phyloP scores from a whole-genome alignment of 2,113 vertebrate species.

The Brachirus orientalis region DNA sequence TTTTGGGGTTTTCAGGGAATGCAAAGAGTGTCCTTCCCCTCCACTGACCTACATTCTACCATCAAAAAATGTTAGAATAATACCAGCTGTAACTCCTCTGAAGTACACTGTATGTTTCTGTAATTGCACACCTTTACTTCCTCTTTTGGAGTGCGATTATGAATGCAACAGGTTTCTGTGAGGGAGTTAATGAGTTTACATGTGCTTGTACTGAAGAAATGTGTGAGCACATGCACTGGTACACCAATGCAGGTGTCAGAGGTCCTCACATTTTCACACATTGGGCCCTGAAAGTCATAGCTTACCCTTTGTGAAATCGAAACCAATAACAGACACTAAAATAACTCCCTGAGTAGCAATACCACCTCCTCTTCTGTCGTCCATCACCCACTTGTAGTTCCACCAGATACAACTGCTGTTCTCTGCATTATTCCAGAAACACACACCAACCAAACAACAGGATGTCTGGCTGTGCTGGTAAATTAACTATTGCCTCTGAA shows the following conservation, averaged over 20 bases:
- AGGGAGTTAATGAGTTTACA: conserved; percentile 36
- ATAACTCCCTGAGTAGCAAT: conserved; percentile 32
- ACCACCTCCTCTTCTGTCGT: conserved; percentile 29
- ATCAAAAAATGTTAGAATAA: conserved; percentile 52
- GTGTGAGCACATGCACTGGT: conserved; percentile 5
- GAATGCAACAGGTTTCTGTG: conserved; percentile 24
- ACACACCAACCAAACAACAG: conserved; percentile 70
- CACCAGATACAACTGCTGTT: conserved; percentile 64
- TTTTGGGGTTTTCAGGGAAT: conserved; percentile 68
- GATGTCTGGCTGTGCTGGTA: conserved; percentile 62
- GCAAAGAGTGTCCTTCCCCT: conserved; percentile 59
- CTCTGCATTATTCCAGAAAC: conserved; percentile 52
- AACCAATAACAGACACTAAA: conserved; percentile 61
- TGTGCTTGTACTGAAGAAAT: background rate
- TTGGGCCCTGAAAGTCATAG: conserved; percentile 53
- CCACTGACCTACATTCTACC: conserved; percentile 67
- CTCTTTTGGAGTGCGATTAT: conserved; percentile 39
- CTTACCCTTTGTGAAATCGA: conserved; percentile 59
- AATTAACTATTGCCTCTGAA: conserved; percentile 52
- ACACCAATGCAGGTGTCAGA: conserved; percentile 46
- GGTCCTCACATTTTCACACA: conserved; percentile 61
- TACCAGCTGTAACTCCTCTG: conserved; percentile 57
- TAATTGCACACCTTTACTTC: conserved; percentile 67
- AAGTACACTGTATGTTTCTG: conserved; percentile 52
- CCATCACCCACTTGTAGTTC: conserved; percentile 47